Base-by-base conservation (phyloP, 30 jellyfish, hydroid and myxozoan genomes). In the Hydractinia symbiolongicarpus region DNA sequence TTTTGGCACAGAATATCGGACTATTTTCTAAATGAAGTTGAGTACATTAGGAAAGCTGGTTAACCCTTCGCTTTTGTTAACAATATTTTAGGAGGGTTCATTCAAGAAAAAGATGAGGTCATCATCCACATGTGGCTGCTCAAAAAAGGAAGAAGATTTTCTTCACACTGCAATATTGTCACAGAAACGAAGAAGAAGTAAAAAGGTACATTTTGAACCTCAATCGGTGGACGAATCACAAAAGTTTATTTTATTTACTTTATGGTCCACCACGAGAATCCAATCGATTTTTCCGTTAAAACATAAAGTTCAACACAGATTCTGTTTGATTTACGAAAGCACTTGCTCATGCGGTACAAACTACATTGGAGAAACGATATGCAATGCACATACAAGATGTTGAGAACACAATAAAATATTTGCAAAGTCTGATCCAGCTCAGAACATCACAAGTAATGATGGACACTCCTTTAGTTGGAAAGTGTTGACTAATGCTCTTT, bases 271-370 rank as follows among this genome's bases (percentile, higher is more conserved):
- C 5, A 9, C 16, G 9, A 62, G 17, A 64, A 64, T 64, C 17
- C 69, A 58, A 13, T 58, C 74, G 7, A 44, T 64, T 64, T 64
- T 64, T 13, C 74, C 74, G 16, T 64, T 64, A 64, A 64, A 64
- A 64, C 6, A 64, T 64, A 64, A 13, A 64, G 17, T 2, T 6
- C 0, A 64, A 64, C 74, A 64, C 19, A 64, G 9, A 13, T 7
- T 51, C 9, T 64, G 74, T 13, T 4, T 64, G 17, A 64, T 64
- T 6, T 64, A 64, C 74, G 17, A 64, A 64, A 51, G 74, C 2
- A 13, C 74, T 2, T 64, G 74, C 17, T 64, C 74, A 6, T 64
- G 74, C 17, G 74, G 74, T 64, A 6, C 74, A 13, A 64, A 64
- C 74, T 64, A 64, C 74, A 13, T 64, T 4, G 74, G 74, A 0